Conservation (phyloP, 2,888 invertebrate species). For the Rhamnusium bicolor region DNA sequence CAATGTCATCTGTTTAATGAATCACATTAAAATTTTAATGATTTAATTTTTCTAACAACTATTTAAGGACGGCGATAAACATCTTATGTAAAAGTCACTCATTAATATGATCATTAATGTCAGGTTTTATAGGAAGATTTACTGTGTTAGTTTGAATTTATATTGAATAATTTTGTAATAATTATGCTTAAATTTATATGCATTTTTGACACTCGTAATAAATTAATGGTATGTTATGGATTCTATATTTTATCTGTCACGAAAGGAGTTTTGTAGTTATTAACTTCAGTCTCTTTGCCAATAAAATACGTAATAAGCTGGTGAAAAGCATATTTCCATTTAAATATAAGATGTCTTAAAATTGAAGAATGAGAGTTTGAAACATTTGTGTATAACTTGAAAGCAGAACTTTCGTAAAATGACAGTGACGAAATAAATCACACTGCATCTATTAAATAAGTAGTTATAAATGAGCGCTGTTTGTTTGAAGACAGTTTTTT, state of each 20-base stretch:
- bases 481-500: too few relatives aligned
- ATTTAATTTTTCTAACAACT: slow-evolving; percentile 47
- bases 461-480: too few relatives aligned
- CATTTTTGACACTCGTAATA: neutral
- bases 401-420: neutral
- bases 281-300: slow-evolving; percentile 1
- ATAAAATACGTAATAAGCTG: slow-evolving; percentile 13
- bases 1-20: neutral
- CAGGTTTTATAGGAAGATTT: slow-evolving; percentile 44
- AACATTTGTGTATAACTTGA: neutral
- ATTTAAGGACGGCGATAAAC: slow-evolving; percentile 42
- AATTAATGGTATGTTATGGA: slow-evolving; percentile 12
- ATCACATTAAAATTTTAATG: slow-evolving; percentile 36
- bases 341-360: neutral
- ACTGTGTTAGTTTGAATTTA: slow-evolving; percentile 42
- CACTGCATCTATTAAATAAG: too few relatives aligned
- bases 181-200: slow-evolving; percentile 34
- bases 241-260: neutral
- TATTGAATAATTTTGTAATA: slow-evolving; percentile 44
- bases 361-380: neutral
- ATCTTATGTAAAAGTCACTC: slow-evolving; percentile 43
- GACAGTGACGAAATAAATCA: too few relatives aligned
- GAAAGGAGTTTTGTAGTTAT: slow-evolving; percentile 8
- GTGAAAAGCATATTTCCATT: neutral
- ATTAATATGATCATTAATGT: slow-evolving; percentile 47